Percentiles rank a stretch among this genome's conserved stretches.
phyloP scores from a whole-genome alignment of 2,113 vertebrate genomes.

The Pavo muticus region DNA sequence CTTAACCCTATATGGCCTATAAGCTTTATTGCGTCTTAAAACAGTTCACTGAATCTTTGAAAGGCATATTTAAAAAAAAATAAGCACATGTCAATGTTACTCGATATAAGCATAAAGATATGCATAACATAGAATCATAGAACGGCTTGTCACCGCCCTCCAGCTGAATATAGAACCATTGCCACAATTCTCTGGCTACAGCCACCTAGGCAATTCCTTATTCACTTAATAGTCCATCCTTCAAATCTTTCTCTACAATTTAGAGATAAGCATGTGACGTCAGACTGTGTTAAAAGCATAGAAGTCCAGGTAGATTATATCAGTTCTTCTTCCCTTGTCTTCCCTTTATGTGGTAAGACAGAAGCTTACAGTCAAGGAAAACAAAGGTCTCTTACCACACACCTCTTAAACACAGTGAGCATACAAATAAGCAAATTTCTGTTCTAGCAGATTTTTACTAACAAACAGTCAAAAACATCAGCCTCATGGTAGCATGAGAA shows the following conservation, averaged over 20 bases:
- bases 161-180: too few relatives aligned
- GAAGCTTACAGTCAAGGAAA: background rate
- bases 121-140: too few relatives aligned
- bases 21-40: background rate
- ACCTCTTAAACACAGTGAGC: background rate
- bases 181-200: too few relatives aligned
- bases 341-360: background rate
- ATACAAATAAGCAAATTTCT: background rate
- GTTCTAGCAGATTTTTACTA: background rate
- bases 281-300: too few relatives aligned
- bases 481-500: background rate
- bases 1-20: background rate
- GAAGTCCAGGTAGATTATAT: too few relatives aligned
- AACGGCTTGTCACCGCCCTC: too few relatives aligned
- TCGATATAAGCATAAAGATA: background rate
- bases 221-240: too few relatives aligned
- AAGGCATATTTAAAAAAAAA: background rate
- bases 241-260: too few relatives aligned
- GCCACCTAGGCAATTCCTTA: too few relatives aligned
- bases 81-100: background rate
- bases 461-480: background rate
- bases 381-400: background rate
- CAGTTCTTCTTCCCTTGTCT: too few relatives aligned
- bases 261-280: too few relatives aligned
- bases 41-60: background rate